Base-by-base conservation (phyloP, 2,797 vertebrate species). In the Pseudochaenichthys georgianus region DNA sequence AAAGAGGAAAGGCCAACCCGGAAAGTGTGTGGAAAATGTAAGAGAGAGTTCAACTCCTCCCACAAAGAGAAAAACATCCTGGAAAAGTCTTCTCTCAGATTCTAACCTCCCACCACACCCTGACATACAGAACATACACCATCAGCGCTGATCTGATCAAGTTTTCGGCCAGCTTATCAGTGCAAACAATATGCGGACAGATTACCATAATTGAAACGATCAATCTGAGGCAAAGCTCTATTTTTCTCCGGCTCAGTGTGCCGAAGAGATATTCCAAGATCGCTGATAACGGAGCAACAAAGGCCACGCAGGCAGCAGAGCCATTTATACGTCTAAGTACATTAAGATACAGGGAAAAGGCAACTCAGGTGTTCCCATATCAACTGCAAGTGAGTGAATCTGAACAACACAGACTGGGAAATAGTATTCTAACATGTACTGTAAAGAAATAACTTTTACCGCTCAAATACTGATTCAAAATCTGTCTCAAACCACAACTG, bases 181-280 rank as follows among this genome's bases (percentile, higher is more conserved):
- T 63, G 41, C 7, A 1, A 80, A 79, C 76, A 73, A 69, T 55
- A 70, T 48, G 42, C 13, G 2, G 46, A 42, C 43, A 78, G 68
- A 82, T 65, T 81, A 73, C 65, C 75, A 81, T 83, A 70, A 84
- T 58, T 83, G 31, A 83, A 85, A 87, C 1, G 13, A 81, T 84
- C 78, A 81, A 43, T 77, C 77, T 9, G 21, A 58, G 17, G 51
- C 48, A 61, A 72, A 73, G 47, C 55, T 62, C 3, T 54, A 42
- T 71, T 68, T 80, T 70, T 77, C 45, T 60, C 45, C 7, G 21
- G 34, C 47, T 78, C 31, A n/a, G 46, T 58, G 60, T 51, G 13
- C 21, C n/a, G 19, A 42, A 48, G 63, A 84, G 67, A 79, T 83
- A 58, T 78, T 77, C 63, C 42, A 66, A 41, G 74, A 83, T 64